Percentiles rank a stretch among this genome's conserved stretches.
Conservation (phyloP, 2,888 invertebrate genomes). For the Rhimphoctona megacephalus region DNA sequence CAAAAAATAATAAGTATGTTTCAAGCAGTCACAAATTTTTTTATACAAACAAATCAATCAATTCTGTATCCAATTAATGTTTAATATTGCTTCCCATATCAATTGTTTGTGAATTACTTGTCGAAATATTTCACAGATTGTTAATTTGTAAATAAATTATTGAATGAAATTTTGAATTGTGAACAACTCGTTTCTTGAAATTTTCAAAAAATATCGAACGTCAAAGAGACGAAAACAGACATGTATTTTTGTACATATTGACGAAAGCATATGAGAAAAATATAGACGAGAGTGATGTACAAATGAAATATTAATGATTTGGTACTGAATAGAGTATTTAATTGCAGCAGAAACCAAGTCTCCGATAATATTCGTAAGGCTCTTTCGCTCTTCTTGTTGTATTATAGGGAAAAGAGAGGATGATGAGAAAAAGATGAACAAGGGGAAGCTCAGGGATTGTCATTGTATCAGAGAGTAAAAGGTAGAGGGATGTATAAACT, state of each 20-base stretch:
- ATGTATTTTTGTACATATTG: background rate
- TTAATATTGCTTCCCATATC: too few species aligned
- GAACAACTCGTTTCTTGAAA: background rate
- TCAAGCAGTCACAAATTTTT: background rate
- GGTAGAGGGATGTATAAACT: constrained; percentile 31
- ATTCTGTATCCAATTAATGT: background rate
- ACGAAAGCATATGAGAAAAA: background rate
- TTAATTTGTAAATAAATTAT: background rate
- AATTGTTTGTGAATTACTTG: background rate
- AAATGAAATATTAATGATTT: constrained; percentile 66
- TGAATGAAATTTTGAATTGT: background rate
- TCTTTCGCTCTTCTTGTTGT: constrained; percentile 22
- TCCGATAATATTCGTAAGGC: constrained; percentile 24
- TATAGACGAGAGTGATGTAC: background rate
- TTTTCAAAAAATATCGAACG: background rate
- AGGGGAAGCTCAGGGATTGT: constrained; percentile 18
- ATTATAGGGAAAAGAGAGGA: constrained; percentile 49
- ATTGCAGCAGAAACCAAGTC: constrained; percentile 49
- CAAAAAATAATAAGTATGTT: background rate
- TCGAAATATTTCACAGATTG: background rate
- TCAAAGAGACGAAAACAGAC: background rate
- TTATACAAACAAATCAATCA: background rate
- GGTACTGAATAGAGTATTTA: constrained; percentile 65
- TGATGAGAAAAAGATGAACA: constrained; percentile 35
- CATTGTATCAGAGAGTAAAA: constrained; percentile 46